These are phyloP conservation scores for Bimastos eiseni DNA, from an alignment of 2,888 invertebrate genomes.

Conservation along the genomic window DNA sequence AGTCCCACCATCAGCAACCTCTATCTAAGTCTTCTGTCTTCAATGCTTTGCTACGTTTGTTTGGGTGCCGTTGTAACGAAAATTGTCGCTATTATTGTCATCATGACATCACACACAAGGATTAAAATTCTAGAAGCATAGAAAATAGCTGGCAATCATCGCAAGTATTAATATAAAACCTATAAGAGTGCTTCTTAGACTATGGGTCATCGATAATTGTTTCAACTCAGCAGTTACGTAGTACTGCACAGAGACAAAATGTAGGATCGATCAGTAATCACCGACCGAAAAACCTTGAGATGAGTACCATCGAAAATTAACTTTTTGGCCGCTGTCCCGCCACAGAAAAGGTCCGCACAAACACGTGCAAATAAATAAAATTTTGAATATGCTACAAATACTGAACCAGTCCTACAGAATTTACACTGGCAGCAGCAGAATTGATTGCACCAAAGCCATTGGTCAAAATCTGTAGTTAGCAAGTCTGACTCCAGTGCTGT, in stretches of 20 bases:
- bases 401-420: not conserved
- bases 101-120: not conserved
- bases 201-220: not conserved
- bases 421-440: not conserved
- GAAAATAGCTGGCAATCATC: too few species aligned
- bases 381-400: constrained; percentile 5
- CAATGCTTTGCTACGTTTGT: too few species aligned
- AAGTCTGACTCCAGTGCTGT: not conserved
- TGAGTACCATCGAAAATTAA: not conserved
- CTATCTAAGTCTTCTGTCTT: not conserved
- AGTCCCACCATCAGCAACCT: not conserved
- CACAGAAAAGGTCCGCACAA: not conserved
- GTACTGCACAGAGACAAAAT: not conserved
- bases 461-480: not conserved
- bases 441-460: not conserved
- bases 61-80: too few species aligned
- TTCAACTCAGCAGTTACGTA: too few species aligned
- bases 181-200: not conserved
- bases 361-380: not conserved
- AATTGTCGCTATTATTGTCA: too few species aligned
- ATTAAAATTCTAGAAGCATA: not conserved
- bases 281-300: not conserved
- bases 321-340: not conserved
- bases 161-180: not conserved
- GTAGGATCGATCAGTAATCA: not conserved